Evolutionary conservation across 2,888 invertebrate species (phyloP).

Genomic region (Ceriagrion tenellum): DNA sequence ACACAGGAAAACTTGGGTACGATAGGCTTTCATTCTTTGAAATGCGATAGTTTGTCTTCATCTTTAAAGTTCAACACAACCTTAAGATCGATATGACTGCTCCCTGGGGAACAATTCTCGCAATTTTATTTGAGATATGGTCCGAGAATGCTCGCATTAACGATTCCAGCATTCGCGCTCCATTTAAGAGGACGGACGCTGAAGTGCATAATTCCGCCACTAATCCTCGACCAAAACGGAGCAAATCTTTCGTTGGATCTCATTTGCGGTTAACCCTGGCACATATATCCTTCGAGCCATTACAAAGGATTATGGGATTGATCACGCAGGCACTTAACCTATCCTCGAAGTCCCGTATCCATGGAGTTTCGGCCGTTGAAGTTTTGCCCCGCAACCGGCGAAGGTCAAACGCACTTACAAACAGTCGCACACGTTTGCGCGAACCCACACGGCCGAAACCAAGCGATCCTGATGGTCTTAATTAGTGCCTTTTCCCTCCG

Average conservation of each 20-base stretch:
- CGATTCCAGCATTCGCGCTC: neutral
- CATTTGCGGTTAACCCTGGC: slow-evolving; percentile 29
- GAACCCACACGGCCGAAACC: neutral
- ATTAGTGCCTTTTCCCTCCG: slow-evolving; percentile 5
- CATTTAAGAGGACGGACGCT: neutral
- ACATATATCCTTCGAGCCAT: neutral
- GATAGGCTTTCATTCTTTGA: too few species aligned
- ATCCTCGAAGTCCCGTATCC: neutral
- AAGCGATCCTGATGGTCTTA: neutral
- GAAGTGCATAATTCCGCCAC: slow-evolving; percentile 18
- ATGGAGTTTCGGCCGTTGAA: neutral
- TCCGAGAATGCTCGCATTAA: neutral
- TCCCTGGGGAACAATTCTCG: neutral
- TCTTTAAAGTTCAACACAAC: neutral
- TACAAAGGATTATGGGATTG: slow-evolving; percentile 16
- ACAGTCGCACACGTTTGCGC: neutral
- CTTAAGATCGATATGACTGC: neutral
- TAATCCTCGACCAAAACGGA: neutral
- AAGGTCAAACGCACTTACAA: neutral
- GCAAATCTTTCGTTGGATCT: neutral
- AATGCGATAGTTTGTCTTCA: neutral
- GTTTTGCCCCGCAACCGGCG: neutral
- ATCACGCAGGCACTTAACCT: slow-evolving; percentile 4
- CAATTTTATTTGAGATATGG: neutral
- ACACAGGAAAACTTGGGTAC: too few species aligned